Conservation (phyloP, 2,888 invertebrate species). For the Halocaridina rubra region DNA sequence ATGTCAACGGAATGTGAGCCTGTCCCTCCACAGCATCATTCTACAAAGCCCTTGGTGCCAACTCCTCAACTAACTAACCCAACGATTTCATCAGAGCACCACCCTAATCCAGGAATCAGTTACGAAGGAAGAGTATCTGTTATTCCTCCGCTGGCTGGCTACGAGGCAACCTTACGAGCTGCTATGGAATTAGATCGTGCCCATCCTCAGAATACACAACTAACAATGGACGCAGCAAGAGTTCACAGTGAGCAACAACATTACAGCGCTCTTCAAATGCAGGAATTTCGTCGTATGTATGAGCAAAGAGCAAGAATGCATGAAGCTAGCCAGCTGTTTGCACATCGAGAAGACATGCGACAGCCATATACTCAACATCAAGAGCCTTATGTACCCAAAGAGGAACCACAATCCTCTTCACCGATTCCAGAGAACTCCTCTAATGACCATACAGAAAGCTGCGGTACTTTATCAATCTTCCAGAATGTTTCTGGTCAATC, state of each 20-base stretch:
- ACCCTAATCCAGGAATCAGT: slow-evolving; percentile 59
- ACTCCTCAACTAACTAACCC: slow-evolving; percentile 26
- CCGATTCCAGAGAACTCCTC: not conserved
- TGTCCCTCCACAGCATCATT: slow-evolving; percentile 23
- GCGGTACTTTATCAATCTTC: not conserved
- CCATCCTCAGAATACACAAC: slow-evolving; percentile 17
- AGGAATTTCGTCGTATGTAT: slow-evolving; percentile 16
- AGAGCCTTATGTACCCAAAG: slow-evolving; percentile 18
- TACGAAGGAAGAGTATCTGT: slow-evolving; percentile 64
- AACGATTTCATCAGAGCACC: slow-evolving; percentile 18
- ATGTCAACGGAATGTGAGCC: slow-evolving; percentile 58
- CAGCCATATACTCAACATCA: slow-evolving; percentile 27
- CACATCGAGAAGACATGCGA: slow-evolving; percentile 3
- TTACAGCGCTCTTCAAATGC: not conserved
- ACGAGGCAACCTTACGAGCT: slow-evolving; percentile 54
- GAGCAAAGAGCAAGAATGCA: slow-evolving; percentile 12
- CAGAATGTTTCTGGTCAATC: not conserved
- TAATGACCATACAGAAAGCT: not conserved
- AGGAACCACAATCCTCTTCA: slow-evolving; percentile 5
- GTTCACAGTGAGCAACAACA: slow-evolving; percentile 26
- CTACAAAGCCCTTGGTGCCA: slow-evolving; percentile 25
- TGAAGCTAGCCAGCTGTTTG: slow-evolving; percentile 8
- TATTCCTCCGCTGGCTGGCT: slow-evolving; percentile 58
- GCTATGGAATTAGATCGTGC: slow-evolving; percentile 55
- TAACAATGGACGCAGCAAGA: slow-evolving; percentile 1